These are phyloP conservation scores for Aphaenogaster floridana DNA, from an alignment of 1,140 invertebrate genomes.

Conservation along the genomic window DNA sequence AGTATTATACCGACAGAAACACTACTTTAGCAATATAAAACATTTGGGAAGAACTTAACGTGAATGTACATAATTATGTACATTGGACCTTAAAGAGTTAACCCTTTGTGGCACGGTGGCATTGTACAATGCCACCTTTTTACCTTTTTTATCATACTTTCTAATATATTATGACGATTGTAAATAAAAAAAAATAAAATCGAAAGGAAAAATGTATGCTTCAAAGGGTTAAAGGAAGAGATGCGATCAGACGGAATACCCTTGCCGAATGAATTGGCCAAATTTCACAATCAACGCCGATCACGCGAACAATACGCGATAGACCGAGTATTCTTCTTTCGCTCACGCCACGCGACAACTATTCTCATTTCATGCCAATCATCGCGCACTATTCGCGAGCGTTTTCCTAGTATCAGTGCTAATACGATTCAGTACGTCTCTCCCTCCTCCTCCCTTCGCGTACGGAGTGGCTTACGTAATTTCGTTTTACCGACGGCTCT, in stretches of 20 bases:
- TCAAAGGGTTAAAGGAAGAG: not conserved
- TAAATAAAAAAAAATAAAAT: too few species aligned
- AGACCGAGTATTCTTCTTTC: not conserved
- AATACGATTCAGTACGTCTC: conserved; percentile 14
- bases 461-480: conserved; percentile 46
- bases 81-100: too few species aligned
- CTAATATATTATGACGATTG: too few species aligned
- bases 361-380: conserved; percentile 35
- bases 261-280: not conserved
- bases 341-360: not conserved
- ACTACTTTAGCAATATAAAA: too few species aligned
- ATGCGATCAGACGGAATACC: not conserved
- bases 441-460: not conserved
- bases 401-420: conserved; percentile 43
- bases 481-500: conserved; percentile 20
- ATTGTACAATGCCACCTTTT: too few species aligned
- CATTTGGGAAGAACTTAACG: too few species aligned
- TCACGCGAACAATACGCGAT: not conserved
- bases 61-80: too few species aligned
- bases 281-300: not conserved
- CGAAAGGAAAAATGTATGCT: too few species aligned
- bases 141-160: too few species aligned
- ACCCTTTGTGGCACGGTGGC: too few species aligned
- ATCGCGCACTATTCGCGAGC: not conserved
- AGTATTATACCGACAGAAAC: too few species aligned